A percentile compares a stretch with the other conserved stretches of the same genome.
phyloP scores from a whole-genome alignment of 2,888 invertebrate genomes.

The Cacoxenus indagator region DNA sequence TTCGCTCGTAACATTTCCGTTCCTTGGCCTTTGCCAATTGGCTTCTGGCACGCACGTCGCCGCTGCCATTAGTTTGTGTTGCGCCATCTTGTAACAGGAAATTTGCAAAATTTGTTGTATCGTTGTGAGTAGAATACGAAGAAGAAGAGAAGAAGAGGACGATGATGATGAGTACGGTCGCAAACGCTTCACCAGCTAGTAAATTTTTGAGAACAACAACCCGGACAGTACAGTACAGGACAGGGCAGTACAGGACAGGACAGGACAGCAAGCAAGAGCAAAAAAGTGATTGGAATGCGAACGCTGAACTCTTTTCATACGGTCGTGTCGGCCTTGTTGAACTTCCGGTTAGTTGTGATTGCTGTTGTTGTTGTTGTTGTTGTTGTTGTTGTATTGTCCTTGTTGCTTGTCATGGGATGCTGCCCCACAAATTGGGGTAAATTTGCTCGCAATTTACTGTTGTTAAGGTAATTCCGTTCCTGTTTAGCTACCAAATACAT shows the following conservation, averaged over 20 bases:
- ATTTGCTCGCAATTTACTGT: slow-evolving; percentile 34
- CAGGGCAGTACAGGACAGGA: not conserved
- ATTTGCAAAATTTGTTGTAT: slow-evolving; percentile 18
- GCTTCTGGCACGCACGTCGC: not conserved
- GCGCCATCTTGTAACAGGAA: slow-evolving; percentile 15
- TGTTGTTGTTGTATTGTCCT: not conserved
- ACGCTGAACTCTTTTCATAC: not conserved
- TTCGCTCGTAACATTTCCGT: not conserved
- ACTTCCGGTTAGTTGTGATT: not conserved
- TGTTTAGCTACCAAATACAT: not conserved
- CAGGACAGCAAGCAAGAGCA: not conserved
- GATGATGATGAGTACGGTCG: not conserved
- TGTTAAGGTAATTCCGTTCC: slow-evolving; percentile 33
- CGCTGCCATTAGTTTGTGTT: no score
- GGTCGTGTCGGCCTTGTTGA: not conserved
- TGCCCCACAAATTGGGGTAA: slow-evolving; percentile 31
- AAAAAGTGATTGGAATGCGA: not conserved
- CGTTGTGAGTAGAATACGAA: not conserved
- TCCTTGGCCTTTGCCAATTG: not conserved
- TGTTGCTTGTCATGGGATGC: not conserved
- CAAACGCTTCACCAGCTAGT: not conserved
- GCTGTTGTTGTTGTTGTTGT: not conserved
- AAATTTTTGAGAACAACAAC: slow-evolving; percentile 10
- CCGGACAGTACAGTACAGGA: not conserved
- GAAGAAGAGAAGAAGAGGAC: not conserved